Evolutionary conservation across 2,797 vertebrate species (phyloP).

Genomic region (Masticophis lateralis): DNA sequence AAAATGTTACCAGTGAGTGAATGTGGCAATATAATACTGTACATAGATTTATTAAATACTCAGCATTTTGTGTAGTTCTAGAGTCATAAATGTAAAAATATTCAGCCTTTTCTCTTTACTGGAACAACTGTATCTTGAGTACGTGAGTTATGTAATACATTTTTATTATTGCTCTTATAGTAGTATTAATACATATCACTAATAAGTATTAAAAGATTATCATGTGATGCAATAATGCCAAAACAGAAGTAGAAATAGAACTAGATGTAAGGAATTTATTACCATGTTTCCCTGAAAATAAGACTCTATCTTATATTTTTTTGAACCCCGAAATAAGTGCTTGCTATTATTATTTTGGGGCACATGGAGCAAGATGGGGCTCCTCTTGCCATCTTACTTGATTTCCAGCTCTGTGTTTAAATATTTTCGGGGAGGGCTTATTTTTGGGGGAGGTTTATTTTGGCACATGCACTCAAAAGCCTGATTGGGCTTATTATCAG

Average conservation of each 20-base stretch:
- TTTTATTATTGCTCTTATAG: background rate
- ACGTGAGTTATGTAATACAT: background rate
- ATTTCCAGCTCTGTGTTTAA: no score
- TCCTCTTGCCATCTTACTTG: no score
- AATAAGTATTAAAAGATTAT: background rate
- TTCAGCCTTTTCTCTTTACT: background rate
- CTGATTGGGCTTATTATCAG: no score
- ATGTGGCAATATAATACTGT: background rate
- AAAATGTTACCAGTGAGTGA: background rate
- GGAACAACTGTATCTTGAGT: background rate
- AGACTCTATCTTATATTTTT: no score
- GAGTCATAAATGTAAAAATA: background rate
- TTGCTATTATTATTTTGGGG: no score
- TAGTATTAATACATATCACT: background rate
- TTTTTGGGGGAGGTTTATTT: no score
- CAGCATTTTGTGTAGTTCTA: background rate
- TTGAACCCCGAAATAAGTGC: no score
- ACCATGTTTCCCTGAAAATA: no score
- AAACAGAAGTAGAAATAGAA: background rate
- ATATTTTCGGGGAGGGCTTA: no score
- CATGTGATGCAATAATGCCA: background rate
- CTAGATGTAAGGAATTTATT: background rate
- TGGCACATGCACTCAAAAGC: no score
- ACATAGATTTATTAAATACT: background rate
- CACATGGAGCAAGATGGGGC: no score